phyloP scores from a whole-genome alignment of 2,797 vertebrate species.

The Gobionotothen gibberifrons region DNA sequence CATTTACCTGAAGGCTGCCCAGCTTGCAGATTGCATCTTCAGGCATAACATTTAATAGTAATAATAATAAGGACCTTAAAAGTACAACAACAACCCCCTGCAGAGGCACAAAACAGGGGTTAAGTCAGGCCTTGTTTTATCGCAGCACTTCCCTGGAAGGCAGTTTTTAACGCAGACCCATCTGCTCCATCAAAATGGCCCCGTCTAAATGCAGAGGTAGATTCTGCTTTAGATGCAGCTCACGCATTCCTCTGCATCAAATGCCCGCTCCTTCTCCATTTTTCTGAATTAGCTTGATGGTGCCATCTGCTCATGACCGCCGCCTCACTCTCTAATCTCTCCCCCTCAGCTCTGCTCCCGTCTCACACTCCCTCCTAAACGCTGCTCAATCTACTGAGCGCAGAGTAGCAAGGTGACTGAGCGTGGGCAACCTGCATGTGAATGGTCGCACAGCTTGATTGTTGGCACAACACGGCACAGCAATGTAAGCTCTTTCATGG shows the following conservation, averaged over 20 bases:
- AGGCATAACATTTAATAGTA: constrained; percentile 54
- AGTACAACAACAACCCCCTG: constrained; percentile 47
- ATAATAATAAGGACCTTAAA: constrained; percentile 60
- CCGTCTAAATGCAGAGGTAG: constrained; percentile 79
- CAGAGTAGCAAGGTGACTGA: constrained; percentile 64
- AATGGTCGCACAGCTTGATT: constrained; percentile 29
- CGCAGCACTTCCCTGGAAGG: constrained; percentile 86
- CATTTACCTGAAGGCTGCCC: constrained; percentile 31
- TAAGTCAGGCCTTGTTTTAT: constrained; percentile 76
- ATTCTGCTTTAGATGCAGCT: constrained; percentile 87
- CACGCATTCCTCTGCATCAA: constrained; percentile 89
- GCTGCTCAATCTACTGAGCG: constrained; percentile 47
- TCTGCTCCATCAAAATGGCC: constrained; percentile 85
- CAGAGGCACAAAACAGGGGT: constrained; percentile 68
- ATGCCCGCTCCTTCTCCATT: constrained; percentile 89
- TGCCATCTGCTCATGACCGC: constrained; percentile 92
- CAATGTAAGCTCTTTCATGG: constrained; percentile 26
- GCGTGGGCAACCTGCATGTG: constrained; percentile 35
- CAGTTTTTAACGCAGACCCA: constrained; percentile 90
- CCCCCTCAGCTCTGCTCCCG: constrained; percentile 76
- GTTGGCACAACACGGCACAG: constrained; percentile 17
- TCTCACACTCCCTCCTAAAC: constrained; percentile 55
- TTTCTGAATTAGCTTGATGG: constrained; percentile 93
- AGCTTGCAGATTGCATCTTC: constrained; percentile 23
- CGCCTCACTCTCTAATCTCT: constrained; percentile 81